Evolutionary conservation across 2,797 vertebrate species (phyloP).

Genomic region (Hemitrygon akajei): DNA sequence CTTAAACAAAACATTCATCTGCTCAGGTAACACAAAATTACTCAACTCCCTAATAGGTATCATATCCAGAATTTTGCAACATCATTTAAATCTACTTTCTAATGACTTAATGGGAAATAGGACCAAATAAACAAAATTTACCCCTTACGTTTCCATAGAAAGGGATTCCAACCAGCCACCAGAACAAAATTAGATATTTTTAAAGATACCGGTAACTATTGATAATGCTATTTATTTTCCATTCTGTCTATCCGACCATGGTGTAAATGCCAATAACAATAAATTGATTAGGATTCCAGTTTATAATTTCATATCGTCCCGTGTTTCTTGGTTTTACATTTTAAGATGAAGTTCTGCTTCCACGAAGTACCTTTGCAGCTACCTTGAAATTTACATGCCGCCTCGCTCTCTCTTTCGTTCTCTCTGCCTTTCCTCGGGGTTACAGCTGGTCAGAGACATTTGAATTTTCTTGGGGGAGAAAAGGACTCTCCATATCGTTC

Average conservation of each 20-base stretch:
- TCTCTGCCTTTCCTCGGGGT: constrained; percentile 40
- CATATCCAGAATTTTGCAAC: background rate
- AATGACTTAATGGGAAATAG: background rate
- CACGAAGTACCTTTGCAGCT: constrained; percentile 50
- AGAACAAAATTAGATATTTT: background rate
- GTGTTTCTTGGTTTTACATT: constrained; percentile 49
- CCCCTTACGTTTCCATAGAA: background rate
- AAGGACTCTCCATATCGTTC: background rate
- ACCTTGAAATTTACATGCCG: constrained; percentile 42
- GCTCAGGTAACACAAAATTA: background rate
- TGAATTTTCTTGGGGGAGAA: constrained; percentile 28
- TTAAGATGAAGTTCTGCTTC: constrained; percentile 42
- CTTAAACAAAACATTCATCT: background rate
- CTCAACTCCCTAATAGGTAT: no score
- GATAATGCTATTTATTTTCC: background rate
- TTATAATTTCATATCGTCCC: background rate
- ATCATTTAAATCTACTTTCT: no score
- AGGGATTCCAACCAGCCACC: no score
- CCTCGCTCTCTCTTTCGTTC: background rate
- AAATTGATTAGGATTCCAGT: background rate
- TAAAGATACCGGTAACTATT: no score
- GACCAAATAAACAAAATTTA: background rate
- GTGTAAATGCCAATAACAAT: background rate
- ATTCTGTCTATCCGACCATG: background rate
- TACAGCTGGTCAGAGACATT: constrained; percentile 42